Base-by-base conservation (phyloP, 35 echinoderm and acorn worm species). In the Ptychodera flava region DNA sequence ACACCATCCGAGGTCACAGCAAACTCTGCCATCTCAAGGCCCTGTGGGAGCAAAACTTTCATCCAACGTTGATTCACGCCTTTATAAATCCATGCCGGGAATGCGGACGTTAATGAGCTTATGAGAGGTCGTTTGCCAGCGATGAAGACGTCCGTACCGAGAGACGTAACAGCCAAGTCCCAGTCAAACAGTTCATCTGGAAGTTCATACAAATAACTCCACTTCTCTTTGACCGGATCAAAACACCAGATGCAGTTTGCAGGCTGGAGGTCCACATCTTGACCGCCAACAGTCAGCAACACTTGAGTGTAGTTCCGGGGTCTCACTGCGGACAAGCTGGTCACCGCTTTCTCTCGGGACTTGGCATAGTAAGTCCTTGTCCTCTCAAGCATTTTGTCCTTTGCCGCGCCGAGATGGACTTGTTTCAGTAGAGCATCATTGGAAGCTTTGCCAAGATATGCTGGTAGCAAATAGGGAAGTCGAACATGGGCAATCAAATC, bases 11-110 rank as follows among this genome's bases (percentile, higher is more conserved):
- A 83, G 12, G 82, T 36, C 12, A 83, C 2, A 28, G 33, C 82
- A 83, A 83, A 83, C 37, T 83, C 82, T 28, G 37, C 34, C 1
- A 34, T n/a, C 16, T 36, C 34, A 27, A 10, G 34, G 16, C 30
- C 12, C 1, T 1, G 82, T 1, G 82, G 37, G 14, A 36, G 1
- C 32, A 36, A 35, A 37, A 83, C 37, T 28, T 83, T 83, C 37
- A 36, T 83, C 82, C 82, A 83, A 6, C 33, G 34, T 83, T 37
- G 34, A 28, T 83, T 36, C 33, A 36, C 37, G 6, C 34, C 1
- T 16, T 83, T 36, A 28, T 83, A 83, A 35, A 83, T 83, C 82
- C 82, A 83, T 16, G 34, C 37, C 29, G 82, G 37, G 10, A 36
- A 83, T n/a, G 37, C 30, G 35, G 33, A 35, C 16, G 16, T 34